Base-by-base conservation (phyloP, 1,140 invertebrate genomes). In the Hycleus cichorii region DNA sequence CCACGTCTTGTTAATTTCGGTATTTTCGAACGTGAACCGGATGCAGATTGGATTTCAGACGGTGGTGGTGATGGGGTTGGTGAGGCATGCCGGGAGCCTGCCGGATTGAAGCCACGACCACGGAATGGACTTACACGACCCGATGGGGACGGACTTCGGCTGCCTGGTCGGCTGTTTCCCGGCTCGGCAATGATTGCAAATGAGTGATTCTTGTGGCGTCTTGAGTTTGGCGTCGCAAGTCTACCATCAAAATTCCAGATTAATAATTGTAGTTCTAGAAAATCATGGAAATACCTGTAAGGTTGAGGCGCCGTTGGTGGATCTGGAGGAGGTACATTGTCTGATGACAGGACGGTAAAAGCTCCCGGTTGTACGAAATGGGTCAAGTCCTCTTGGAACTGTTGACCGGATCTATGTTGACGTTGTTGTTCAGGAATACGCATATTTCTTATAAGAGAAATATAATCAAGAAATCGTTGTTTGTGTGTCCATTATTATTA, bases 121-220 rank as follows among this genome's bases (percentile, higher is more conserved):
- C 77, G 71, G 49, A 82, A 83, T 0, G 81, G 81, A 45, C 79
- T 81, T 5, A 79, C 71, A 25, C 80, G 71, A 2, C 80, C 80
- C 5, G 74, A 58, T 7, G 71, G 68, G 1, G 74, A 69, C 1
- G 77, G 76, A 60, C 74, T 78, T 42, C 73, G 70, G 12, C 70
- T 67, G n/a, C 70, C 72, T 43, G 69, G 64, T 27, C 68, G 74
- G 24, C 72, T 73, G 25, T 74, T 72, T 12, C 72, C 71, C 6
- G 72, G 59, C 47, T 83, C 78, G 4, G 80, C 78, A 43, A 85
- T 74, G 51, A 85, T 84, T 39, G 83, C 81, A 66, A 85, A 85
- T 12, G 77, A 67, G 55, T 75, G 71, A 64, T 78, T 77, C 54
- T 76, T 77, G 51, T 75, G 71, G 26, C 75, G 59, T 40, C 74